These are phyloP conservation scores for Hycleus cichorii DNA, from an alignment of 1,140 invertebrate species.

Conservation along the genomic window DNA sequence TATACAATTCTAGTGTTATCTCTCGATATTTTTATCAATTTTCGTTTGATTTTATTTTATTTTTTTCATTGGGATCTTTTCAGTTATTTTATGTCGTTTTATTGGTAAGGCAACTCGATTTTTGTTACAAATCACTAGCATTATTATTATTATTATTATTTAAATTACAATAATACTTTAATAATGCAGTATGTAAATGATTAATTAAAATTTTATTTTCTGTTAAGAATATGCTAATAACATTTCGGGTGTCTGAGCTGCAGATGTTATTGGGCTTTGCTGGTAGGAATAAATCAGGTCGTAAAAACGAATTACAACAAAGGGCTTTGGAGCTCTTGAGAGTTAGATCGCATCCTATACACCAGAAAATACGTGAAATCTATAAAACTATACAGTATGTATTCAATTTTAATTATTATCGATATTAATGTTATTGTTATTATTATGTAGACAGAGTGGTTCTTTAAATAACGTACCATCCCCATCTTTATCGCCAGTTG, in stretches of 20 bases:
- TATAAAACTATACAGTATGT: slow-evolving; percentile 65
- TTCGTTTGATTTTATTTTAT: slow-evolving; percentile 2
- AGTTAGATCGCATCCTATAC: slow-evolving; percentile 60
- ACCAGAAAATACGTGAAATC: slow-evolving; percentile 76
- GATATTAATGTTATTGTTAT: slow-evolving; percentile 1
- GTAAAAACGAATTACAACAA: slow-evolving; percentile 78
- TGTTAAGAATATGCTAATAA: slow-evolving; percentile 72
- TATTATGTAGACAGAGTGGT: slow-evolving; percentile 33
- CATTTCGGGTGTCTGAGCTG: slow-evolving; percentile 77
- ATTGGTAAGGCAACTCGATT: not conserved
- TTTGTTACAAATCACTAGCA: not conserved
- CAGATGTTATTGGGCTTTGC: slow-evolving; percentile 79
- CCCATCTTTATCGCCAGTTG: slow-evolving; percentile 23
- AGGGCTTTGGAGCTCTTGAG: slow-evolving; percentile 71
- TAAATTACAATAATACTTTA: not conserved
- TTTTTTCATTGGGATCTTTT: not conserved
- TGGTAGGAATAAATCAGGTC: slow-evolving; percentile 75
- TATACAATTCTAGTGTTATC: too few species aligned
- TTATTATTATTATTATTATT: not conserved
- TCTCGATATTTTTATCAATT: too few species aligned
- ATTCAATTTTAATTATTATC: slow-evolving; percentile 2
- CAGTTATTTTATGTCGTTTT: not conserved
- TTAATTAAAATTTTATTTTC: slow-evolving; percentile 26
- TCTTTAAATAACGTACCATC: slow-evolving; percentile 25
- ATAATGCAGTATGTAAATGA: too few species aligned